These are phyloP conservation scores for Belonocnema kinseyi DNA, from an alignment of 1,140 invertebrate species.

Conservation along the genomic window DNA sequence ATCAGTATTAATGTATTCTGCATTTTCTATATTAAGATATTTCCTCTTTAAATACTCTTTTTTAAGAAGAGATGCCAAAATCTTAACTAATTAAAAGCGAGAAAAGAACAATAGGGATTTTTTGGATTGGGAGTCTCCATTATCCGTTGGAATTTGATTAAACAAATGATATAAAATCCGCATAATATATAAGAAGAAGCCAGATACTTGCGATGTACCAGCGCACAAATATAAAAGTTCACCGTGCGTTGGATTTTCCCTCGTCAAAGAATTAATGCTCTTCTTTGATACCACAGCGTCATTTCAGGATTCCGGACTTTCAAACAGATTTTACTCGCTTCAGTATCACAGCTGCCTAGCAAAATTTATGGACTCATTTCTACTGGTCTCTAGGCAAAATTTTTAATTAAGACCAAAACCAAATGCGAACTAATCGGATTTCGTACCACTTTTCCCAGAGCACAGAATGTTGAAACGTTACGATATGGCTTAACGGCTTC, in stretches of 20 bases:
- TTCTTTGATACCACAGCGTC: conserved; percentile 19
- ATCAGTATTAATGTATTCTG: no score
- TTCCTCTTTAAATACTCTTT: no score
- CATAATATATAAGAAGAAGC: background rate
- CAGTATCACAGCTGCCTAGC: conserved; percentile 18
- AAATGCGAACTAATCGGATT: conserved; percentile 29
- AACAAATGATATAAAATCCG: conserved; percentile 6
- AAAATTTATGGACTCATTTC: conserved; percentile 18
- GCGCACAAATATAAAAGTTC: conserved; percentile 15
- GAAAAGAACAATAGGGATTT: background rate
- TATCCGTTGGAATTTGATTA: background rate
- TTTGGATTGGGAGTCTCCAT: background rate
- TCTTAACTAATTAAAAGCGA: background rate
- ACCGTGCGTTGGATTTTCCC: conserved; percentile 9
- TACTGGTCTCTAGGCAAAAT: conserved; percentile 20
- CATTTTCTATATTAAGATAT: no score
- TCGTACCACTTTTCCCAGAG: conserved; percentile 14
- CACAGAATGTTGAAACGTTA: conserved; percentile 5
- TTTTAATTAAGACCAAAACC: conserved; percentile 24
- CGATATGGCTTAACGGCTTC: conserved; percentile 2
- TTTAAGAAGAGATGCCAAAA: no score
- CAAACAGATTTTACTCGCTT: conserved; percentile 25
- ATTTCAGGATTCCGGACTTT: conserved; percentile 21
- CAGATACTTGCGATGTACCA: background rate
- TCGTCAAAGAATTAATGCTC: conserved; percentile 26